Conservation (phyloP, 2,797 vertebrate genomes). For the Oryzias dopingdopingensis region DNA sequence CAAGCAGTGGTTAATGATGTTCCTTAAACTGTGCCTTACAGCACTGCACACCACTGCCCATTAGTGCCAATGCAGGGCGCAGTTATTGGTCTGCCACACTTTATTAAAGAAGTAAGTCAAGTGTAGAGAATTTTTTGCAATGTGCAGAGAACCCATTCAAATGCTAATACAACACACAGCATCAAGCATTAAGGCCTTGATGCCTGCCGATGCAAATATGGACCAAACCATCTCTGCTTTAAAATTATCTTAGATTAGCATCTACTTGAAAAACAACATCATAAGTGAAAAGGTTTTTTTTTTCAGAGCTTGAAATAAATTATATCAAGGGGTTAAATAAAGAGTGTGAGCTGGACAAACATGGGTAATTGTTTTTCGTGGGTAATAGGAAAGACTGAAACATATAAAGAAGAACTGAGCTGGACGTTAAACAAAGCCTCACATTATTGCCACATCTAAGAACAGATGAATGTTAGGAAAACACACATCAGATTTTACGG, state of each 20-base stretch:
- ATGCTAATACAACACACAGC: constrained; percentile 14
- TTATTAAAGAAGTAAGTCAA: constrained; percentile 36
- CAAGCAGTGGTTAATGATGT: constrained; percentile 51
- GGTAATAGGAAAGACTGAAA: constrained; percentile 16
- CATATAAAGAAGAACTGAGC: constrained; percentile 5
- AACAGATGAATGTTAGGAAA: constrained; percentile 27
- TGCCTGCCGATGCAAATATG: no score
- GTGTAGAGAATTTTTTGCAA: constrained; percentile 33
- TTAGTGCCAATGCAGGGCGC: constrained; percentile 40
- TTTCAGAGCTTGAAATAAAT: no score
- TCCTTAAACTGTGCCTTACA: constrained; percentile 44
- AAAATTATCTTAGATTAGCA: no score
- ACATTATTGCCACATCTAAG: constrained; percentile 26
- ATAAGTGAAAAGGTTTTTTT: no score
- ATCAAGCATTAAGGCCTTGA: neutral
- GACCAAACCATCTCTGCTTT: no score
- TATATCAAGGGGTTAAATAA: constrained; percentile 5
- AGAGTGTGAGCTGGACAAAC: constrained; percentile 15
- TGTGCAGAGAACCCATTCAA: constrained; percentile 27
- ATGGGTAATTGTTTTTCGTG: constrained; percentile 5
- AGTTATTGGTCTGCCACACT: constrained; percentile 54
- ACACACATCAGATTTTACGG: constrained; percentile 22
- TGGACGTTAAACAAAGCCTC: constrained; percentile 4
- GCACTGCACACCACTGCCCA: constrained; percentile 35
- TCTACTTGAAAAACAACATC: no score